Evolutionary conservation across 2,888 invertebrate genomes (phyloP), one percentile per base, ranked within the genome.

Genomic region (Camponotus fellah): DNA sequence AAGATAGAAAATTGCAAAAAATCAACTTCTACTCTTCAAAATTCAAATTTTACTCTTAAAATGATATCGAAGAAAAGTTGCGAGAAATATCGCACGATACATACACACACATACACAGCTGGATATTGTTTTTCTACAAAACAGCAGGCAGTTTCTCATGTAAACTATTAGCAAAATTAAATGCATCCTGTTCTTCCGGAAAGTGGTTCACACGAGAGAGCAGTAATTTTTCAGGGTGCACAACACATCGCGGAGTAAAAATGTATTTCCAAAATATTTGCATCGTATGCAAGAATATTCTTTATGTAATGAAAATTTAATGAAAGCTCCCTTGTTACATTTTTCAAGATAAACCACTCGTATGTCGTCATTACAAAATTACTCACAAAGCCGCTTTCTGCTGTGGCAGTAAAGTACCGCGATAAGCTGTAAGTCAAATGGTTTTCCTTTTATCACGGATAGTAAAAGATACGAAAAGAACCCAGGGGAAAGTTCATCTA

Each of bases 381-480:
- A 86, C 85, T 84, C 71, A 68, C 66, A 68, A 77, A 77, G 68
- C 68, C 56, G 68, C 56, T 56, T 56, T 34, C 53, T 26, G 26
- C 2, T 2, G 14, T 21, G 65, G 9, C 9, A 46, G 53, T 56
- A 72, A 53, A 71, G 82, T 85, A 53, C n/a, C 53, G n/a, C 77
- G 89, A 89, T 89, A 89, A 89, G 87, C 85, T 40, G 49, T 64
- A 26, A 88, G 87, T 85, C 85, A 87, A 87, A 89, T 88, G 84
- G 83, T 83, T 86, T 58, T 75, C 84, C 68, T 83, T 89, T 89
- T 89, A 87, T 89, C 89, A 86, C 62, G 82, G 76, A 56, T 66
- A 80, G 82, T 69, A 79, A 53, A 40, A 71, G 49, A 86, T 77
- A 66, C 81, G 62, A 79, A 72, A 86, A 72, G 80, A 72, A 68